Evolutionary conservation across 2,888 invertebrate species (phyloP), one percentile per base, ranked within the genome.

Genomic region (Dione juno): DNA sequence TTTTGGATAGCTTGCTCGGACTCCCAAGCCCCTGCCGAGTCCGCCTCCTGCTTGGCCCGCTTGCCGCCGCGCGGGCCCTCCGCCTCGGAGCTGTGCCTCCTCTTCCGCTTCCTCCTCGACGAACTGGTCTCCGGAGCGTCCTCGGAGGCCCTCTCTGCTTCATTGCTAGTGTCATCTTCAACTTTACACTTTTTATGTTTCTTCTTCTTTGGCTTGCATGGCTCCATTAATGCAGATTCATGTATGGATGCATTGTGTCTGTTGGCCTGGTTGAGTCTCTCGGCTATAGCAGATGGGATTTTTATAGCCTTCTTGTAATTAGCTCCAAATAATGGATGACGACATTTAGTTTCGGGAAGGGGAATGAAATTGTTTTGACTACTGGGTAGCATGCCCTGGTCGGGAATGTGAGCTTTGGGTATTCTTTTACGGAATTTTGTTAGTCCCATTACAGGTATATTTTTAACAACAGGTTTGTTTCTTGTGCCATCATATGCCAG

Each of bases 1-100:
- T 89, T 82, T 78, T 89, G 88, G 74, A 91, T 91, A 35, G 88
- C 88, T 76, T 86, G 82, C 73, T 88, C 90, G 0, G 89, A 90
- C 8, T 88, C 90, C 92, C 91, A 91, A 1, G 82, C 82, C 65
- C 84, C 87, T 41, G 81, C 82, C 14, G 83, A 80, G 52, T 84
- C 82, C 19, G 78, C 79, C 45, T 87, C 80, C 65, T 81, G 77
- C 77, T 87, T 88, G 14, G 77, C 75, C 59, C 74, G 74, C 76
- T 87, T 88, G 0, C 70, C 53, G 73, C 81, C 83, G 74, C 80
- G 83, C 2, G 70, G 52, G 7, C 70, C 65, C 2, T 77, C 76
- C 14, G 53, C 59, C 8, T 53, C 52, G 10, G 14, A 61, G 1
- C 52, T 69, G 40, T 77, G 75, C 75, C 84, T 84, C 2, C 81